phyloP scores from a whole-genome alignment of 1,140 invertebrate species.

The Zaprionus lachaisei region DNA sequence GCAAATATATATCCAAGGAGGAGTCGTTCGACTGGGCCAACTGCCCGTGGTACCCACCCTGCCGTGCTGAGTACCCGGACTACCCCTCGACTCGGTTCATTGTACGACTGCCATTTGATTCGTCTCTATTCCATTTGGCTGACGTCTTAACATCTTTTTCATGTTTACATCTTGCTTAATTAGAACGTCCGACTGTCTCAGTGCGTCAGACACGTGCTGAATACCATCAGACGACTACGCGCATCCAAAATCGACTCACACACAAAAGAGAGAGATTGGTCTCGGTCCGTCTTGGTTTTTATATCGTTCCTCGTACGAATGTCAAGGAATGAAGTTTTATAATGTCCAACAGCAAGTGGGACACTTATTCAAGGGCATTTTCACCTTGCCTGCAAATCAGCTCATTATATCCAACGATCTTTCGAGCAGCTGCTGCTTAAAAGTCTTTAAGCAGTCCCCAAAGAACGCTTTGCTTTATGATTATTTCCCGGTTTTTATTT shows the following conservation, averaged over 20 bases:
- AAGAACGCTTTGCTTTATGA: neutral
- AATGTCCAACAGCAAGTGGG: neutral
- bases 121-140: constrained; percentile 50
- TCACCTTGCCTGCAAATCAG: constrained; percentile 9
- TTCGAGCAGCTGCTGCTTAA: neutral
- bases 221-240: neutral
- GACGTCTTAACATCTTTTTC: constrained; percentile 68
- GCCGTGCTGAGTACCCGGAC: neutral
- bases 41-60: too few species aligned
- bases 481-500: neutral
- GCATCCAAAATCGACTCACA: constrained; percentile 8
- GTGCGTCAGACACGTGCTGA: neutral
- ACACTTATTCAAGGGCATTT: neutral
- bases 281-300: neutral
- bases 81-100: constrained; percentile 30
- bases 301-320: neutral
- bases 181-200: constrained; percentile 33
- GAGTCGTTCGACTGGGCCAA: neutral
- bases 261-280: neutral
- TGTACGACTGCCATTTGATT: constrained; percentile 52
- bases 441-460: neutral
- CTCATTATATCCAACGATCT: constrained; percentile 1
- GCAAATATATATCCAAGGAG: neutral
- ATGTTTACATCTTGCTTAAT: constrained; percentile 75
- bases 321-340: neutral